Conservation (phyloP, 2,888 invertebrate genomes). For the Catocala sponsa region DNA sequence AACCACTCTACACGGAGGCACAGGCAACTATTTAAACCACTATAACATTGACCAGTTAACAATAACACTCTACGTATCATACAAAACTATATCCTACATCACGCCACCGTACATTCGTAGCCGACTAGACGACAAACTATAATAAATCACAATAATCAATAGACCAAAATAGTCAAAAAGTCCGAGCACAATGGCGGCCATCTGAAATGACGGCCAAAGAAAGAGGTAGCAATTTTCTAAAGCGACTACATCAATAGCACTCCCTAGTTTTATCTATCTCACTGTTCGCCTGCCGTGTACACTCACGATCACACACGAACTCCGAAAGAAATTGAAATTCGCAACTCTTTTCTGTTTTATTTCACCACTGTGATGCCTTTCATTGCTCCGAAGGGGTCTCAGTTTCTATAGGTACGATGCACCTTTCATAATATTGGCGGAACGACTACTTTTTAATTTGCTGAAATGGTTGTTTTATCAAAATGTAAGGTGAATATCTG, state of each 20-base stretch:
- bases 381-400: background rate
- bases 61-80: too few relatives aligned
- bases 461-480: too few relatives aligned
- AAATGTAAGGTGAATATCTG: too few relatives aligned
- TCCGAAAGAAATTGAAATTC: constrained; percentile 35
- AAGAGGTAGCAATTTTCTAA: constrained; percentile 33
- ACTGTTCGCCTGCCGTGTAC: constrained; percentile 13
- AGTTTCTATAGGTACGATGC: background rate
- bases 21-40: too few relatives aligned
- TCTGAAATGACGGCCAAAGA: constrained; percentile 20
- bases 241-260: constrained; percentile 20
- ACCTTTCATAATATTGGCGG: background rate
- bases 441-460: too few relatives aligned
- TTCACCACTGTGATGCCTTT: constrained; percentile 1
- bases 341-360: constrained; percentile 1
- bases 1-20: too few relatives aligned
- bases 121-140: too few relatives aligned
- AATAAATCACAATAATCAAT: too few relatives aligned
- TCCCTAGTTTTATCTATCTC: constrained; percentile 22
- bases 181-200: constrained; percentile 1
- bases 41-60: too few relatives aligned
- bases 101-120: too few relatives aligned
- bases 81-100: too few relatives aligned
- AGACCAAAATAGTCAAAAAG: too few relatives aligned
- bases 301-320: constrained; percentile 8